Conservation (phyloP, 2,888 invertebrate species). For the Camptogramma bilineatum region DNA sequence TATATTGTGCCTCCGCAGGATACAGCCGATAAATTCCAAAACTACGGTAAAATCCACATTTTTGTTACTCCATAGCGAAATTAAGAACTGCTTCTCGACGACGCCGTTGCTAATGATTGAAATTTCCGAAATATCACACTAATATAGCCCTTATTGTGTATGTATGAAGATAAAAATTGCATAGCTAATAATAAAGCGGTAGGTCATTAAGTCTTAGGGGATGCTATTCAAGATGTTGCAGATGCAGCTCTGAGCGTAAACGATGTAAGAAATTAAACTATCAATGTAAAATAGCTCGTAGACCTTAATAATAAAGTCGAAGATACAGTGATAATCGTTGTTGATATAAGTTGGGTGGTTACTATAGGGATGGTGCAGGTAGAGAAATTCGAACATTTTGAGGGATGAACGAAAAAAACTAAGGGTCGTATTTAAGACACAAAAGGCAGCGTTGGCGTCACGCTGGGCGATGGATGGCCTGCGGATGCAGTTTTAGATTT, state of each 20-base stretch:
- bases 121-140: slow-evolving; percentile 39
- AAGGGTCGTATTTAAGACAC: slow-evolving; percentile 81
- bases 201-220: slow-evolving; percentile 77
- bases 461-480: slow-evolving; percentile 79
- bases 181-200: slow-evolving; percentile 59
- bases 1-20: slow-evolving; percentile 55
- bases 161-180: slow-evolving; percentile 55
- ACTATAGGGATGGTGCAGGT: slow-evolving; percentile 70
- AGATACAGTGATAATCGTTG: slow-evolving; percentile 29
- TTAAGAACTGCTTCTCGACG: slow-evolving; percentile 58
- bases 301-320: slow-evolving; percentile 43
- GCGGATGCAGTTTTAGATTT: slow-evolving; percentile 81
- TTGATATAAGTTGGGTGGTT: slow-evolving; percentile 42
- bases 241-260: slow-evolving; percentile 48
- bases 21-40: slow-evolving; percentile 73
- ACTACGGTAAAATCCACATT: slow-evolving; percentile 78
- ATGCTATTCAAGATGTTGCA: slow-evolving; percentile 83
- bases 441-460: slow-evolving; percentile 81
- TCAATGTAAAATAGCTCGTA: slow-evolving; percentile 46
- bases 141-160: slow-evolving; percentile 53
- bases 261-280: slow-evolving; percentile 46
- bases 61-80: slow-evolving; percentile 74
- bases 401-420: slow-evolving; percentile 81
- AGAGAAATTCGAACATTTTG: slow-evolving; percentile 83
- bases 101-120: slow-evolving; percentile 56